Conservation (phyloP, 1,140 invertebrate species). For the Oppia nitens region DNA sequence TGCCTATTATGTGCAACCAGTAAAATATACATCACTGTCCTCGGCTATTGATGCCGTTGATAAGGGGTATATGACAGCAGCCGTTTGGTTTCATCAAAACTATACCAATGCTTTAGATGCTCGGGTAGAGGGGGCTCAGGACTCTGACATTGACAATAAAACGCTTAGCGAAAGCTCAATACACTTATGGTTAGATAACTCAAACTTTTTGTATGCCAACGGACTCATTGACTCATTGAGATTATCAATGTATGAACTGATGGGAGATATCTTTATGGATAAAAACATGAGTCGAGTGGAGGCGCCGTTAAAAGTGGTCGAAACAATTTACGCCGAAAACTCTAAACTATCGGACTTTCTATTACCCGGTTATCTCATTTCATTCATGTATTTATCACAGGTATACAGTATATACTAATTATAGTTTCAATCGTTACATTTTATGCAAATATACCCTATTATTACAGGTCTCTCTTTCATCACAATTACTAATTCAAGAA, state of each 20-base stretch:
- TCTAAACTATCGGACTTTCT: slow-evolving; percentile 11
- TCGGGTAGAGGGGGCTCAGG: not conserved
- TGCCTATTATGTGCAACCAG: slow-evolving; percentile 6
- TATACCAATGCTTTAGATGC: slow-evolving; percentile 9
- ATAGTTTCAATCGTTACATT: too few species aligned
- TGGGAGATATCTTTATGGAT: not conserved
- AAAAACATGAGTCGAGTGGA: not conserved
- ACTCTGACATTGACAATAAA: slow-evolving; percentile 9
- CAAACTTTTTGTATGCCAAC: slow-evolving; percentile 3
- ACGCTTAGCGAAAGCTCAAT: slow-evolving; percentile 23
- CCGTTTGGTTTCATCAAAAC: slow-evolving; percentile 10
- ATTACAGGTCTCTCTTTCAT: slow-evolving; percentile 5
- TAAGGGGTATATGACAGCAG: slow-evolving; percentile 14
- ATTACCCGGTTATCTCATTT: slow-evolving; percentile 9
- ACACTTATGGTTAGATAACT: slow-evolving; percentile 24
- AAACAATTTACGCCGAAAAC: slow-evolving; percentile 7
- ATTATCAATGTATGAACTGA: slow-evolving; percentile 1
- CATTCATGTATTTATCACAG: slow-evolving; percentile 12
- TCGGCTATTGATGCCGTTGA: slow-evolving; percentile 13
- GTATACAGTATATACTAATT: too few species aligned
- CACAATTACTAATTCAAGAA: slow-evolving; percentile 34
- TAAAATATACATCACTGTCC: slow-evolving; percentile 8
- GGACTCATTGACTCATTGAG: slow-evolving; percentile 9
- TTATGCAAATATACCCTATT: too few species aligned
- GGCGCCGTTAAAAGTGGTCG: slow-evolving; percentile 3